Evolutionary conservation across 2,888 invertebrate species (phyloP), one percentile per base, ranked within the genome.

Genomic region (Caradrina kadenii): DNA sequence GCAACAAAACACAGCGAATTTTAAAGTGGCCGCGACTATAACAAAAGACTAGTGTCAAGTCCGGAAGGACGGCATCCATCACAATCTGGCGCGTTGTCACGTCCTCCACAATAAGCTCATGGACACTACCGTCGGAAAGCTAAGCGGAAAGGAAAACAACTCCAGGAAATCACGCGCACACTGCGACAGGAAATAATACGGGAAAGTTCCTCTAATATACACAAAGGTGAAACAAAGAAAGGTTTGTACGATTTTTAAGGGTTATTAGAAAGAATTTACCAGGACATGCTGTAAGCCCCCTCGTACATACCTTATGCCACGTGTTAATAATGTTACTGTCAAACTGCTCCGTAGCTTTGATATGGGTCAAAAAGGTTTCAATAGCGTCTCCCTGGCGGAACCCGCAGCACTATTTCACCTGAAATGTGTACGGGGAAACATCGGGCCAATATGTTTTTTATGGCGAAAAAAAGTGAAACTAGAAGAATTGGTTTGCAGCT

Each of bases 301-400:
- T 80, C 77, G 81, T 80, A 78, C 81, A 70, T 80, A 84, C 87
- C 87, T 80, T 83, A 87, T 89, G 88, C 89, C 91, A 88, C 86
- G 92, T 93, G 93, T 90, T 93, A 92, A 93, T 93, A 93, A 93
- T 92, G 92, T 90, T 91, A 90, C 91, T 91, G 93, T 93, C 93
- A 93, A 91, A 91, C 86, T 89, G 90, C 84, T 88, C 86, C 83
- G 86, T 86, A 88, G 82, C 86, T 87, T 90, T 93, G 93, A 93
- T 88, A 86, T 90, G 93, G 93, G 93, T 93, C 91, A 87, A 87
- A 89, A 90, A 89, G 90, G 92, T 90, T 90, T 90, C 92, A 90
- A 91, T 90, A 87, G 89, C 85, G 83, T 79, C 79, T 80, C 78
- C 81, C 81, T 82, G 81, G 87, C 86, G 87, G 83, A 80, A 82